Percentiles rank a stretch among this genome's conserved stretches.
phyloP scores from a whole-genome alignment of 30 jellyfish, hydroid and myxozoan genomes.

The Aurelia sp. region DNA sequence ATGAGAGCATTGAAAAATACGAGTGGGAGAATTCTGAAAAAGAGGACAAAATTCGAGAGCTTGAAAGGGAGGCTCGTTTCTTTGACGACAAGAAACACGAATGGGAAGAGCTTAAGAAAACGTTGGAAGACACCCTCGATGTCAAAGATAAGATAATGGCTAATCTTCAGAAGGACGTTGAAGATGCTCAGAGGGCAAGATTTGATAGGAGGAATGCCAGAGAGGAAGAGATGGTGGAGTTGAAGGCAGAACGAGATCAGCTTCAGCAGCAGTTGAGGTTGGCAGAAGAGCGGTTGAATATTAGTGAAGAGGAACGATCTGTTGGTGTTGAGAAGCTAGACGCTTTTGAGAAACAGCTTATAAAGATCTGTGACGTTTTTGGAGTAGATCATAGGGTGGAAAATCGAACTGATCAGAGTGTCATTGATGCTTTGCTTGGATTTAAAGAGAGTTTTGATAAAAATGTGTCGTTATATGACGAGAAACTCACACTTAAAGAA shows the following conservation, averaged over 20 bases:
- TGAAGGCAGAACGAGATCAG: neutral
- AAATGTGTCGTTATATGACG: neutral
- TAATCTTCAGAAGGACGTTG: constrained; percentile 48
- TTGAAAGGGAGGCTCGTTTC: constrained; percentile 48
- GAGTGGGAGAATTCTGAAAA: constrained; percentile 74
- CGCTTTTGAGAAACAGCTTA: neutral
- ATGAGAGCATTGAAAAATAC: constrained; percentile 50
- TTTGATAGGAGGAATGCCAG: neutral
- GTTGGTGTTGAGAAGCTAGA: neutral
- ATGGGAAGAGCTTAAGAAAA: constrained; percentile 70
- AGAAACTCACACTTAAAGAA: neutral
- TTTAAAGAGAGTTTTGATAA: neutral
- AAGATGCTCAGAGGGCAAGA: neutral
- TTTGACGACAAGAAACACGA: constrained; percentile 41
- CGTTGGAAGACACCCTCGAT: constrained; percentile 80
- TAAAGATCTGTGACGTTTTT: constrained; percentile 1
- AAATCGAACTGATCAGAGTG: neutral
- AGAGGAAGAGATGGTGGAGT: constrained; percentile 19
- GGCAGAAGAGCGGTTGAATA: neutral
- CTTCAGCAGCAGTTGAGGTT: constrained; percentile 21
- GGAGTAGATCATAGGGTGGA: neutral
- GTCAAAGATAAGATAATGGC: constrained; percentile 66
- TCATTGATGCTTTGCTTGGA: neutral
- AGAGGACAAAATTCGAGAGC: constrained; percentile 55
- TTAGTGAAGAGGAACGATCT: neutral